Evolutionary conservation across 2,113 vertebrate genomes (phyloP).

Genomic region (Hypanus sabinus): DNA sequence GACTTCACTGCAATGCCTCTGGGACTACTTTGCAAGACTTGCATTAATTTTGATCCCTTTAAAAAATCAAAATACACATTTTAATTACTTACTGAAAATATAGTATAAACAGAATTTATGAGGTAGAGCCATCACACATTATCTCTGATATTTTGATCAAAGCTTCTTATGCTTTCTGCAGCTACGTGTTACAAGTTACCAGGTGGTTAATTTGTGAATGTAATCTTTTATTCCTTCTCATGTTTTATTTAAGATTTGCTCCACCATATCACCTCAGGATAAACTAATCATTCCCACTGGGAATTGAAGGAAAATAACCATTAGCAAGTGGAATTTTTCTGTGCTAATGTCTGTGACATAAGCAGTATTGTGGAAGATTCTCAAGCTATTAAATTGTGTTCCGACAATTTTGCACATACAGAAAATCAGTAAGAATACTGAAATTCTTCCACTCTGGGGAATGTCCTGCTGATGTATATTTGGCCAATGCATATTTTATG

Average conservation of each 20-base stretch:
- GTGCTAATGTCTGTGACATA: background rate
- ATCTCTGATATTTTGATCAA: background rate
- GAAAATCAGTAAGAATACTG: background rate
- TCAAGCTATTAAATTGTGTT: background rate
- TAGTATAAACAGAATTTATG: conserved; percentile 10
- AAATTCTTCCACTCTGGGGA: too few relatives aligned
- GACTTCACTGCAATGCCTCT: background rate
- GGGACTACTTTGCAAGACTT: conserved; percentile 1
- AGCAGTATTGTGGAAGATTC: background rate
- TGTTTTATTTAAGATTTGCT: background rate
- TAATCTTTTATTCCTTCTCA: background rate
- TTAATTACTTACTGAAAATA: background rate
- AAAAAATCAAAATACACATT: conserved; percentile 5
- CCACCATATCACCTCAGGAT: background rate
- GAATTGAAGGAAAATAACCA: background rate
- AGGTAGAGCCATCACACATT: background rate
- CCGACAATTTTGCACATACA: background rate
- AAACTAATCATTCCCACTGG: background rate
- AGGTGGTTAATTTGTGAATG: background rate
- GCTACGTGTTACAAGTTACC: background rate
- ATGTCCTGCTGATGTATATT: too few relatives aligned
- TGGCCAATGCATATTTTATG: too few relatives aligned
- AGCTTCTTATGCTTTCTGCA: background rate
- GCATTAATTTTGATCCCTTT: background rate
- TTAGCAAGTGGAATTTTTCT: background rate